phyloP scores from a whole-genome alignment of 2,888 invertebrate species.

The Drosophila peninsularis region DNA sequence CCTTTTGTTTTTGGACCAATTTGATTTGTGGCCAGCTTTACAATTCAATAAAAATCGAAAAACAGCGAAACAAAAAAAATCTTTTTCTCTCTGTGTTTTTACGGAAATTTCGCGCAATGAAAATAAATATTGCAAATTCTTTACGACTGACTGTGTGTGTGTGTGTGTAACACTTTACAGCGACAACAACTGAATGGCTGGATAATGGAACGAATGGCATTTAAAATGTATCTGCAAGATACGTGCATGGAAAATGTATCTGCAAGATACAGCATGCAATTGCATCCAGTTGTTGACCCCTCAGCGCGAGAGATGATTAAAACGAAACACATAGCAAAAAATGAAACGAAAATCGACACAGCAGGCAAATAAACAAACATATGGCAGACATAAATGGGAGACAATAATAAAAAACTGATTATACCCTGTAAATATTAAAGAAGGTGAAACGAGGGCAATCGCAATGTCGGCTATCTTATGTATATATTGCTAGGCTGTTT shows the following conservation, averaged over 20 bases:
- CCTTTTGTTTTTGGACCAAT: constrained; percentile 36
- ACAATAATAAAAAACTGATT: constrained; percentile 49
- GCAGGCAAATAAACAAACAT: constrained; percentile 56
- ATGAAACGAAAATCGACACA: constrained; percentile 25
- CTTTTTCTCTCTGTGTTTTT: constrained; percentile 5
- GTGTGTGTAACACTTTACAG: constrained; percentile 47
- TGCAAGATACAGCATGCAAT: constrained; percentile 14
- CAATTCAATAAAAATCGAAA: constrained; percentile 50
- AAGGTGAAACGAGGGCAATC: not conserved
- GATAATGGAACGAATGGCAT: constrained; percentile 36
- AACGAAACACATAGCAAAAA: not conserved
- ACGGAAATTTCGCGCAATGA: constrained; percentile 23
- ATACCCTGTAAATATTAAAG: not conserved
- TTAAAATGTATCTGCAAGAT: constrained; percentile 42
- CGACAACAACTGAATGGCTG: constrained; percentile 54
- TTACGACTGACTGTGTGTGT: constrained; percentile 12
- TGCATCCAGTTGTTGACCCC: constrained; percentile 65
- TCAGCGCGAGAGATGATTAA: constrained; percentile 15
- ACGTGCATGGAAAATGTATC: constrained; percentile 1
- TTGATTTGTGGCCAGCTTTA: constrained; percentile 58
- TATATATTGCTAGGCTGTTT: not conserved
- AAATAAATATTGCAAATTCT: constrained; percentile 65
- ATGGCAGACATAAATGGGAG: constrained; percentile 73
- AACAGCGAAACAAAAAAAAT: constrained; percentile 21
- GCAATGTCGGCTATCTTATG: not conserved